Percentiles rank a stretch among this genome's conserved stretches.
Evolutionary conservation across 1,140 invertebrate species (phyloP).

Genomic region (Drosophila aff.): DNA sequence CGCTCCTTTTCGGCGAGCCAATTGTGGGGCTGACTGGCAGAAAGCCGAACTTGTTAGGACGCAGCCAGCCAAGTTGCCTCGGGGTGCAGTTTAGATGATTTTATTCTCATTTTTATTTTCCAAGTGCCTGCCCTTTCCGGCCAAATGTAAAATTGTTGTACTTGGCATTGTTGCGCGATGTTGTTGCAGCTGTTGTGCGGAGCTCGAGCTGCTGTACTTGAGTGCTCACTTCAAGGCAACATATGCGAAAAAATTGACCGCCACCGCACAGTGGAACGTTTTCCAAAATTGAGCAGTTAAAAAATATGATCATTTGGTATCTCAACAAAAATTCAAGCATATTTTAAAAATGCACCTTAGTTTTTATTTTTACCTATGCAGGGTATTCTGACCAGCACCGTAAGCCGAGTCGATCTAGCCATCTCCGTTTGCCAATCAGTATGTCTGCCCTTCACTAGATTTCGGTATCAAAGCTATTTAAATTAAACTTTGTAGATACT

Average conservation of each 20-base stretch:
- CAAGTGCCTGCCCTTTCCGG: conserved; percentile 58
- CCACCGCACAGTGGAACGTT: conserved; percentile 10
- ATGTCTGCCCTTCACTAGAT: too few species aligned
- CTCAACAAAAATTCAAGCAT: too few species aligned
- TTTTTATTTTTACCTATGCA: neutral
- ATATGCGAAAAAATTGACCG: conserved; percentile 79
- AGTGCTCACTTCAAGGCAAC: conserved; percentile 64
- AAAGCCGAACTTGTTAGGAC: conserved; percentile 64
- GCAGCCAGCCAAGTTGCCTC: conserved; percentile 47
- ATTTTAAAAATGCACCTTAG: neutral
- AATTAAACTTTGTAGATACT: too few species aligned
- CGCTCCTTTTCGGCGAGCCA: conserved; percentile 25
- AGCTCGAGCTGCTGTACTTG: conserved; percentile 57
- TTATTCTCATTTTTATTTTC: conserved; percentile 56
- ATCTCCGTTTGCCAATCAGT: neutral
- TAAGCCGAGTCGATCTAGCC: neutral
- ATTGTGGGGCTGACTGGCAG: conserved; percentile 70
- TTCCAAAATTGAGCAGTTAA: neutral
- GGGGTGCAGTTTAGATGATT: conserved; percentile 54
- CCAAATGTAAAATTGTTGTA: conserved; percentile 65
- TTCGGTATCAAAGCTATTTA: too few species aligned
- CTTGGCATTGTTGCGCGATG: conserved; percentile 33
- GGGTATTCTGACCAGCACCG: neutral
- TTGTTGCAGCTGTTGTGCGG: conserved; percentile 35
- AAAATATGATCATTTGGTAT: neutral